Conservation (phyloP, 2,888 invertebrate species). For the Omphaloscelis lunosa region DNA sequence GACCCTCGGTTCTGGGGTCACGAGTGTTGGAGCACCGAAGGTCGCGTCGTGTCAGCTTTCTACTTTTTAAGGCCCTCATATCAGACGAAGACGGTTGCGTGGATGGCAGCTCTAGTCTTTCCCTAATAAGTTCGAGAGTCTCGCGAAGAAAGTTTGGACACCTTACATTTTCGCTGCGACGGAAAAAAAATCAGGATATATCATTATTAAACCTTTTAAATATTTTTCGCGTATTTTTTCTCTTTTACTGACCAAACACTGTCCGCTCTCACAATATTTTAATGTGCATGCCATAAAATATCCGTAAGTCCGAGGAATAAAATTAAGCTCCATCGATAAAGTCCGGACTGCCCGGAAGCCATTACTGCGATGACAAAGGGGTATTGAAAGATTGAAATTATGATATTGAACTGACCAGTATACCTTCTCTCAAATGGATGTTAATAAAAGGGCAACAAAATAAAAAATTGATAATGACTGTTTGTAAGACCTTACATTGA, state of each 20-base stretch:
- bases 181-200: no score
- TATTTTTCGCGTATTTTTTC: background rate
- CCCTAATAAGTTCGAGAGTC: no score
- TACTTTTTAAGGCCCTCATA: no score
- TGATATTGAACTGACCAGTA: conserved; percentile 49
- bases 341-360: conserved; percentile 42
- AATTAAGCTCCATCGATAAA: conserved; percentile 58
- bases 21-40: no score
- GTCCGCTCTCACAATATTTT: conserved; percentile 42
- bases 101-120: no score
- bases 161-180: no score
- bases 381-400: conserved; percentile 56
- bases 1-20: no score
- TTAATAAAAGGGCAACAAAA: conserved; percentile 28
- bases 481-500: background rate
- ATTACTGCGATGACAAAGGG: conserved; percentile 59
- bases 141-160: no score
- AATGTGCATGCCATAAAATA: conserved; percentile 54
- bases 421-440: conserved; percentile 7
- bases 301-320: conserved; percentile 49
- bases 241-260: conserved; percentile 23
- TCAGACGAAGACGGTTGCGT: no score
- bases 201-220: no score
- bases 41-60: no score
- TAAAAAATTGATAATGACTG: background rate